Conservation (phyloP, 2,888 invertebrate species). For the Tinea trinotella region DNA sequence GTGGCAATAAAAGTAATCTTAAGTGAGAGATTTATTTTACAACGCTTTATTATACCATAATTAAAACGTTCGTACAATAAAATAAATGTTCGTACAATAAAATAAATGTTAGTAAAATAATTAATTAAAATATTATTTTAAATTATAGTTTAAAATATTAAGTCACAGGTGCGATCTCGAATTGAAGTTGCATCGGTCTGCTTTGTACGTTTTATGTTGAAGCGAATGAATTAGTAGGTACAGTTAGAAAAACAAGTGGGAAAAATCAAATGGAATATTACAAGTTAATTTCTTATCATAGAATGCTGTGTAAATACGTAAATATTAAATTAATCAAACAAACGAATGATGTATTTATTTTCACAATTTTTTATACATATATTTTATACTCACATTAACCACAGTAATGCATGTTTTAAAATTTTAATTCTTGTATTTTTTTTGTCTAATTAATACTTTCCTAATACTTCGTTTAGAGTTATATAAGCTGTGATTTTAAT, state of each 20-base stretch:
- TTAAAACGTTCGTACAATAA: not conserved
- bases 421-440: no score
- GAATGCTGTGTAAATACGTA: not conserved
- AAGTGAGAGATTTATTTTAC: conserved; percentile 5
- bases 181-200: not conserved
- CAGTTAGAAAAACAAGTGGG: not conserved
- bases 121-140: not conserved
- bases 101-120: not conserved
- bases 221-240: no score
- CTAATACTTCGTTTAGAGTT: no score
- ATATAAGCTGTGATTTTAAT: no score
- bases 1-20: not conserved
- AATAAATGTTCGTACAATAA: not conserved
- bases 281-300: not conserved
- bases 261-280: not conserved
- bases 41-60: conserved; percentile 1
- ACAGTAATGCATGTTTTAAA: no score
- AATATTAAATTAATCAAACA: no score
- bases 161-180: not conserved
- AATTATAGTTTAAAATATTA: not conserved
- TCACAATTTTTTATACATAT: no score
- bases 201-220: no score
- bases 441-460: no score
- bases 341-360: no score
- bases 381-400: no score